Base-by-base conservation (phyloP, 2,888 invertebrate species). In the Drosophila gaucha region DNA sequence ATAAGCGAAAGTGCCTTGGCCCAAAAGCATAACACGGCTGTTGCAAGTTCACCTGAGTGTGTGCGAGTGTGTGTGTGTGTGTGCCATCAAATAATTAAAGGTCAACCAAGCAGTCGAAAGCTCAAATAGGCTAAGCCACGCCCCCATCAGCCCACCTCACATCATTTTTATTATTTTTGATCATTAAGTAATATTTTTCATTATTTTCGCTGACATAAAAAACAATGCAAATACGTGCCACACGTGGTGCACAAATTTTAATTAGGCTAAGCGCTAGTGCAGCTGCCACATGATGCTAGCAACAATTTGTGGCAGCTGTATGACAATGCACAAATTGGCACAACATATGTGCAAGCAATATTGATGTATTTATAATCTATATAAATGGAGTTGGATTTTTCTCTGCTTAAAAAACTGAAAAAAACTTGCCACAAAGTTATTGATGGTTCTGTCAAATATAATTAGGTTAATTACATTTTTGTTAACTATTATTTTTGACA, bases 1-100 rank as follows among this genome's bases (percentile, higher is more conserved):
- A 86, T 86, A 86, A 86, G 88, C 84, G 85, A 86, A 86, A 86
- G 85, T 86, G 85, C 67, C 78, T 74, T 47, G 60, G 44, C 65
- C 44, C 55, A 55, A 58, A 58, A 66, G 24, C 46, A 54, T 20
- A 28, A 14, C n/a, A n/a, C 35, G 12, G 6, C 41, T 54, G 18
- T 31, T 30, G 46, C 46, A 46, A 46, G 46, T 31, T 31, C 46
- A 31, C 2, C 16, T 9, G 26, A 26, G 9, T 28, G n/a, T 10
- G 16, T 22, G 6, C 26, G 26, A 39, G 9, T 28, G 46, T 12
- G 33, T 28, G 33, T 36, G 26, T 51, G 50, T 59, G 28, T 46
- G 51, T 66, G 49, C 33, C 64, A 64, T 67, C 65, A 75, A 77
- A 80, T 82, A 80, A 80, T 80, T 80, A 80, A 78, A 86, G 80